These are phyloP conservation scores for Daubentonia madagascariensis DNA, from an alignment of 2,113 vertebrate genomes.

Conservation along the genomic window DNA sequence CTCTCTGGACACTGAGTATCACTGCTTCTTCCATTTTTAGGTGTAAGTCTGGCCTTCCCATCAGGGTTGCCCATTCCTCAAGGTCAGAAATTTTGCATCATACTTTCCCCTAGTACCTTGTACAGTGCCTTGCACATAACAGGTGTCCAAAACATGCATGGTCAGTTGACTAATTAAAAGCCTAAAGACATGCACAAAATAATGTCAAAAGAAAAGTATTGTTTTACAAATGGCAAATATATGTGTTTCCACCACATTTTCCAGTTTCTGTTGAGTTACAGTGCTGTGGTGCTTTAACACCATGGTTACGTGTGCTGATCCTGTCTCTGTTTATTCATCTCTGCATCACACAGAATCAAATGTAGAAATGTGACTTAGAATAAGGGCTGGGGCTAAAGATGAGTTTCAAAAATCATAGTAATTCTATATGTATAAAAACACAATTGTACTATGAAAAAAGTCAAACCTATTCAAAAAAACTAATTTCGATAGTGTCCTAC, in stretches of 20 bases:
- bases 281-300: not conserved
- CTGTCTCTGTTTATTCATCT: not conserved
- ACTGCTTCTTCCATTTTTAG: not conserved
- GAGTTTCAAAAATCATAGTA: not conserved
- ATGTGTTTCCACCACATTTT: not conserved
- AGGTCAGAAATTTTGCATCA: not conserved
- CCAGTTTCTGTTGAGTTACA: not conserved
- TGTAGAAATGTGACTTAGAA: not conserved
- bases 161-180: not conserved
- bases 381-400: not conserved
- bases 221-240: not conserved
- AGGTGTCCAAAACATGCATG: not conserved
- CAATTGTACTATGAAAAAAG: not conserved
- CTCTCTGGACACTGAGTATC: not conserved
- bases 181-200: not conserved
- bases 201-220: not conserved
- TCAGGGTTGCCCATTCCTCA: not conserved
- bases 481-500: not conserved
- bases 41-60: not conserved
- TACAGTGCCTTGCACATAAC: not conserved
- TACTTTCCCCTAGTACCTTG: not conserved
- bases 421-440: not conserved
- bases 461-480: not conserved
- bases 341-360: not conserved
- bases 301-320: not conserved